Conservation (phyloP, 2,113 vertebrate genomes). For the Thamnophis sirtalis region DNA sequence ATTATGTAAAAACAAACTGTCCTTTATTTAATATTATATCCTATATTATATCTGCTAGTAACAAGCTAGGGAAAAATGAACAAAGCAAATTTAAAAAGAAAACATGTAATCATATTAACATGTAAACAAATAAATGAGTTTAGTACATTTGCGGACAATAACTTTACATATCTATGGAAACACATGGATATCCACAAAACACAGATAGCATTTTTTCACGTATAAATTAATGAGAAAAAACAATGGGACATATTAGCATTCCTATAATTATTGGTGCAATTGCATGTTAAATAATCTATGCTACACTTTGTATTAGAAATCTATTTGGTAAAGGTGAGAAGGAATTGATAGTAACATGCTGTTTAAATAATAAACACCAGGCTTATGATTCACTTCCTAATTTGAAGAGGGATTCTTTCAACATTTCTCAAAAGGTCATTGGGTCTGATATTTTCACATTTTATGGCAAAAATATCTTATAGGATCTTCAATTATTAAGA, state of each 20-base stretch:
- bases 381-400: background rate
- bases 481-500: background rate
- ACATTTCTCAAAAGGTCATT: background rate
- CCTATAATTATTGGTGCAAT: conserved; percentile 32
- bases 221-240: conserved; percentile 18
- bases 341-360: background rate
- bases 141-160: background rate
- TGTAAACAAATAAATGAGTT: background rate
- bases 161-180: background rate
- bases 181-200: background rate
- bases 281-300: conserved; percentile 34
- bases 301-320: conserved; percentile 25
- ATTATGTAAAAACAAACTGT: background rate
- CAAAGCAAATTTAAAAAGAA: background rate
- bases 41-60: background rate
- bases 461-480: background rate
- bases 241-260: conserved; percentile 8
- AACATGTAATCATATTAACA: conserved; percentile 10
- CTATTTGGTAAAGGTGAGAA: conserved; percentile 14
- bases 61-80: conserved; percentile 7
- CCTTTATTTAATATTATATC: background rate
- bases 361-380: conserved; percentile 1
- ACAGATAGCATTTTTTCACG: too few species aligned
- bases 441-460: background rate
- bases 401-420: background rate